Conservation (phyloP, 1,140 invertebrate genomes). For the Drosophila serrata region DNA sequence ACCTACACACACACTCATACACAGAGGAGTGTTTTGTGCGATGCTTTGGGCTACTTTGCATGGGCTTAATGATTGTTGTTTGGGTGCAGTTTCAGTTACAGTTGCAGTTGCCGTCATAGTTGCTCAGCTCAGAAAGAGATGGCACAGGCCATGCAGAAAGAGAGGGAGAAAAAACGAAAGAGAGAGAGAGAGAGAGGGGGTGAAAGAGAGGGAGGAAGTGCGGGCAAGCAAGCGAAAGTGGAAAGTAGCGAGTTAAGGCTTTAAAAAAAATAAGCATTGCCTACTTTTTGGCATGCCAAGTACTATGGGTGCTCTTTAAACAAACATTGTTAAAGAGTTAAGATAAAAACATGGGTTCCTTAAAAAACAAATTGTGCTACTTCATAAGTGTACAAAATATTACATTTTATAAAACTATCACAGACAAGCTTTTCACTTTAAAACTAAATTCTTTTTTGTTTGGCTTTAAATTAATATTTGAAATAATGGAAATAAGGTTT, state of each 20-base stretch:
- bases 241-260: conserved; percentile 24
- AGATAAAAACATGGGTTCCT: not conserved
- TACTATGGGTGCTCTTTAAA: not conserved
- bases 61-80: conserved; percentile 76
- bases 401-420: too few relatives aligned
- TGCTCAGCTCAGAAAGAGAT: conserved; percentile 36
- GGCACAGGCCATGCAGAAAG: not conserved
- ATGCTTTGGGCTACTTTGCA: conserved; percentile 71
- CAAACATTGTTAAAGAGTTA: not conserved
- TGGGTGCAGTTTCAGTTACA: conserved; percentile 72
- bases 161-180: not conserved
- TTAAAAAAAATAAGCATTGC: conserved; percentile 68
- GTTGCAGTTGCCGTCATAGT: conserved; percentile 42
- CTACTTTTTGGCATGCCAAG: conserved; percentile 45
- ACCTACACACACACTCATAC: conserved; percentile 3
- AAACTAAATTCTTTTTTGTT: too few relatives aligned
- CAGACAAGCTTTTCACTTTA: too few relatives aligned
- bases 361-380: too few relatives aligned
- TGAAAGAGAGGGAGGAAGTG: not conserved
- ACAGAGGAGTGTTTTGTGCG: conserved; percentile 27
- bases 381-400: too few relatives aligned
- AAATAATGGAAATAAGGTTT: too few relatives aligned
- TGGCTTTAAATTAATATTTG: too few relatives aligned
- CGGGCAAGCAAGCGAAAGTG: not conserved
- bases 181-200: not conserved